Evolutionary conservation across 2,113 vertebrate genomes (phyloP).

Genomic region (Ceyx margarethae): DNA sequence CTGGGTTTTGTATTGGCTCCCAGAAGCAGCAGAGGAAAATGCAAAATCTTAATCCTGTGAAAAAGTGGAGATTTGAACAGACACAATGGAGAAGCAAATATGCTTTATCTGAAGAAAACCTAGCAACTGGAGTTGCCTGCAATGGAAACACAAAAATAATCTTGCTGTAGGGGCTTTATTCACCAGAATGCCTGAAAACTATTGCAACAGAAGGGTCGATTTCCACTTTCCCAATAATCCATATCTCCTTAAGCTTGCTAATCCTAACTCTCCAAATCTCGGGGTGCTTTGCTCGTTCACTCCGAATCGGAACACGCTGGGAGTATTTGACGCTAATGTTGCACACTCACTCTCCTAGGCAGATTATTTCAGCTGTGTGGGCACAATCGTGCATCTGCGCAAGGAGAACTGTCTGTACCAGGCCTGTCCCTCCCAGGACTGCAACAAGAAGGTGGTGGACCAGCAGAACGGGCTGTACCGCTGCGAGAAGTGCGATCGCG

Average conservation of each 20-base stretch:
- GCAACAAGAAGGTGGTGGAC: slow-evolving; percentile 98
- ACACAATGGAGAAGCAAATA: slow-evolving; percentile 40
- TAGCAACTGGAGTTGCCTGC: slow-evolving; percentile 31
- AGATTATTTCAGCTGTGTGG: slow-evolving; percentile 91
- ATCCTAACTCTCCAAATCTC: slow-evolving; percentile 41
- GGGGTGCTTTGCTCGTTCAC: not conserved
- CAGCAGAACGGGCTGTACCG: slow-evolving; percentile 94
- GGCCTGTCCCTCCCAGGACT: slow-evolving; percentile 91
- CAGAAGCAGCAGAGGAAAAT: slow-evolving; percentile 16
- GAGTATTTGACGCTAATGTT: slow-evolving; percentile 30
- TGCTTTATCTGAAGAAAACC: slow-evolving; percentile 41
- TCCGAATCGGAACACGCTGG: slow-evolving; percentile 33
- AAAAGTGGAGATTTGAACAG: slow-evolving; percentile 38
- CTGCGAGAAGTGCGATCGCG: slow-evolving; percentile 94
- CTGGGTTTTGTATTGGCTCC: slow-evolving; percentile 35
- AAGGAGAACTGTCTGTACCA: slow-evolving; percentile 97
- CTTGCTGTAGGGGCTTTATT: slow-evolving; percentile 56
- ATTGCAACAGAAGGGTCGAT: slow-evolving; percentile 34
- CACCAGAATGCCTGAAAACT: slow-evolving; percentile 58
- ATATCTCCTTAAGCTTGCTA: slow-evolving; percentile 54
- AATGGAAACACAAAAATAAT: slow-evolving; percentile 55
- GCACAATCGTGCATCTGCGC: slow-evolving; percentile 88
- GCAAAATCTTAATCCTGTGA: slow-evolving; percentile 43
- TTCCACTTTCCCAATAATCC: slow-evolving; percentile 49
- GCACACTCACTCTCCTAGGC: slow-evolving; percentile 74